A percentile compares a stretch with the other conserved stretches of the same genome.
phyloP scores from a whole-genome alignment of 2,797 vertebrate species.

The Tangara arthus region DNA sequence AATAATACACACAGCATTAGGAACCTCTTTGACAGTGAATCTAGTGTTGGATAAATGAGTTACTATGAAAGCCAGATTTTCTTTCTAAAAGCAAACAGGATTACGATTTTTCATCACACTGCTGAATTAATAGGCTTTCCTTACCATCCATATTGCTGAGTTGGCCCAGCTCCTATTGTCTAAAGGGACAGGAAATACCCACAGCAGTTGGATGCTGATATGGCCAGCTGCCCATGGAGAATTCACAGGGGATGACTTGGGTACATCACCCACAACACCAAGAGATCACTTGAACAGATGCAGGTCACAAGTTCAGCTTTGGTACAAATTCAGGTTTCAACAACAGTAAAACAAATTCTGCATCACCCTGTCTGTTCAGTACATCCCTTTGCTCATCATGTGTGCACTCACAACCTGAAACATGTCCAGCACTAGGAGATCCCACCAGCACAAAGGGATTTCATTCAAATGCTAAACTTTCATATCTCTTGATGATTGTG shows the following conservation, averaged over 20 bases:
- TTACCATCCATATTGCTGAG: background rate
- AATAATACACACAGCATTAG: background rate
- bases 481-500: background rate
- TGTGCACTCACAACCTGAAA: background rate
- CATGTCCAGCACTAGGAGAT: background rate
- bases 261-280: background rate
- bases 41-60: conserved; percentile 12
- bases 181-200: background rate
- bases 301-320: background rate
- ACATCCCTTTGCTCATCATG: background rate
- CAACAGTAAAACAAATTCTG: background rate
- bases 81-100: background rate
- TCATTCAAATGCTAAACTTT: background rate
- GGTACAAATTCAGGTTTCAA: background rate
- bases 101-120: background rate
- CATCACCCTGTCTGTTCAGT: background rate
- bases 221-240: background rate
- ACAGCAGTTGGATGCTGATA: background rate
- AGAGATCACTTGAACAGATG: background rate
- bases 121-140: background rate
- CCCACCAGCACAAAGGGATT: background rate
- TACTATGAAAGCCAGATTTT: background rate
- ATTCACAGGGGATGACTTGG: background rate
- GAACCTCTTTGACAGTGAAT: background rate
- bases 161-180: background rate